Base-by-base conservation (phyloP, 1,140 invertebrate genomes). In the Chironomus striatipennis region DNA sequence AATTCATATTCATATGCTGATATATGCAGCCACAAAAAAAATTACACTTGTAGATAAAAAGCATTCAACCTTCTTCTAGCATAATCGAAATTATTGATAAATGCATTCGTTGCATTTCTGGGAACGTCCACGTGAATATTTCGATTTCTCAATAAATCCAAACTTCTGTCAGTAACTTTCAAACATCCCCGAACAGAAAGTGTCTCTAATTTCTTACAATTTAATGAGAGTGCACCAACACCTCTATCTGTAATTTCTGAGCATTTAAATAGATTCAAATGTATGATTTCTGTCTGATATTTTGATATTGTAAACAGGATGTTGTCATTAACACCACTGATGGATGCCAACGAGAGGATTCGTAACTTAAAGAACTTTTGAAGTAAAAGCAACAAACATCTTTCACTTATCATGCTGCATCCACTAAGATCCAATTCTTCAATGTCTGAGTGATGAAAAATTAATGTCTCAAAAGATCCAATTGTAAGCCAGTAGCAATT, bases 261-360 rank as follows among this genome's bases (percentile, higher is more conserved):
- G 20, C 65, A 70, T 18, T 20, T 70, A 18, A 21, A 70, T 21
- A 70, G 18, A 70, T 70, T 70, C 1, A 70, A 17, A 21, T 70
- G 65, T 6, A 20, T 17, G n/a, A 70, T 70, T 18, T 70, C 17
- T 18, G n/a, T 70, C 18, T 70, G 65, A 1, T 18, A 20, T 20
- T 70, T 70, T 21, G 65, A 70, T 17, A 70, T 70, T 18, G 9
- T 70, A 70, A 70, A 20, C 10, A 70, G 18, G 18, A 70, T 70
- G 10, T 70, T 70, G 18, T 70, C 65, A 20, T 18, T 70, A 4
- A 70, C 65, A 70, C 17, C 5, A 18, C 5, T 9, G 15, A 70
- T 21, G 6, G 65, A 70, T 10, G 65, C 5, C 5, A 70, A 17
- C 2, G n/a, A 70, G 17, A 70, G 17, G 4, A 70, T 17, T 70